Percentiles rank a stretch among this genome's conserved stretches.
These are phyloP conservation scores for Pseudomyrmex cubaensis DNA, from an alignment of 1,140 invertebrate genomes.

Conservation along the genomic window DNA sequence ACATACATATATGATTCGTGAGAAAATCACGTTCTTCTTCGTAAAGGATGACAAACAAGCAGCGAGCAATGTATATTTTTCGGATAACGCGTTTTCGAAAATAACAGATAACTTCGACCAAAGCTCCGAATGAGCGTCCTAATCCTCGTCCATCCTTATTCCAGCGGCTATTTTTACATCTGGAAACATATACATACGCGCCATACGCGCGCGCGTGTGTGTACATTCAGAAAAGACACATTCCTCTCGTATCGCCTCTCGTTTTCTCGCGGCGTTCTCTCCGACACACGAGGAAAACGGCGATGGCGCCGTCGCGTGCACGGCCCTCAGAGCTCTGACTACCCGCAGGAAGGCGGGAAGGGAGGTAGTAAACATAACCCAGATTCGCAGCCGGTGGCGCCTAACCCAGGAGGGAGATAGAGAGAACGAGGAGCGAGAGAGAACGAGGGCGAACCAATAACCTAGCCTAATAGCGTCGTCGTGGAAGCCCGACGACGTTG, in stretches of 20 bases:
- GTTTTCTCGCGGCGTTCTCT: conserved; percentile 6
- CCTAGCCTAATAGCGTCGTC: conserved; percentile 76
- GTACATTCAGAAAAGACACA: not conserved
- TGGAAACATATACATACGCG: not conserved
- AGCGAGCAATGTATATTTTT: too few relatives aligned
- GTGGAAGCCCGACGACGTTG: conserved; percentile 58
- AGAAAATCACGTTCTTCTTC: too few relatives aligned
- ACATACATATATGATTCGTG: too few relatives aligned
- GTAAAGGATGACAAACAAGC: too few relatives aligned
- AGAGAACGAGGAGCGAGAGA: conserved; percentile 35
- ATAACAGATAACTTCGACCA: too few relatives aligned
- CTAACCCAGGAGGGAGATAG: conserved; percentile 46
- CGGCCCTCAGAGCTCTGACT: not conserved
- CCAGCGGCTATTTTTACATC: not conserved
- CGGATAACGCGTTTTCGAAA: too few relatives aligned
- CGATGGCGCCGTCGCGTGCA: conserved; percentile 14
- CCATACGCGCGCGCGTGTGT: not conserved
- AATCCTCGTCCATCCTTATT: not conserved
- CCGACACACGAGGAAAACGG: conserved; percentile 17
- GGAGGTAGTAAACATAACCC: conserved; percentile 79
- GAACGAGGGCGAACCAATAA: conserved; percentile 73
- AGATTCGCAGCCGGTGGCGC: conserved; percentile 70
- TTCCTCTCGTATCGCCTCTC: conserved; percentile 5
- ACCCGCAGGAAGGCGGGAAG: conserved; percentile 29
- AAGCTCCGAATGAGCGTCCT: not conserved